Evolutionary conservation across 1,140 invertebrate species (phyloP).

Genomic region (Oscheius sp.): DNA sequence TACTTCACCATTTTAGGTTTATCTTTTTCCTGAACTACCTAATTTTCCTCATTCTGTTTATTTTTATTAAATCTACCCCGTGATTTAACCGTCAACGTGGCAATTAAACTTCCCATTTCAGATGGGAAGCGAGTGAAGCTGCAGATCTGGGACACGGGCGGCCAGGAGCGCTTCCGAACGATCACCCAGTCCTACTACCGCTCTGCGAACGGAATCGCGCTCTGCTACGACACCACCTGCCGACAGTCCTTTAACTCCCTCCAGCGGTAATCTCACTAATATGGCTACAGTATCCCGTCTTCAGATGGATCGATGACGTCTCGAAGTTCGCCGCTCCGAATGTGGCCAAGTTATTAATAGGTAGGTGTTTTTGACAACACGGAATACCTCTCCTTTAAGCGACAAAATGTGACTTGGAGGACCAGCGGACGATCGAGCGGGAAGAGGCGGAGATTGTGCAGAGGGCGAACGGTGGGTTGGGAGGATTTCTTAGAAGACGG

Average conservation of each 20-base stretch:
- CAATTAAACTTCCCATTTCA: constrained; percentile 4
- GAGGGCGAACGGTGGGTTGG: constrained; percentile 27
- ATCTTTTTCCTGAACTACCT: no score
- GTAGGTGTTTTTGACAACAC: constrained; percentile 64
- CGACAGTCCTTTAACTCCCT: constrained; percentile 74
- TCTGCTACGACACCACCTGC: constrained; percentile 91
- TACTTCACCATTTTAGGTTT: no score
- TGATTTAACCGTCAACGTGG: no score
- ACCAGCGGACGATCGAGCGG: constrained; percentile 13
- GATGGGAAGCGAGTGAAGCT: constrained; percentile 87
- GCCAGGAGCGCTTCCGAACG: constrained; percentile 78
- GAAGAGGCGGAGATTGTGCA: constrained; percentile 33
- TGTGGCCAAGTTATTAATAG: constrained; percentile 82
- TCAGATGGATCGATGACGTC: constrained; percentile 91
- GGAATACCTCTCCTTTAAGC: constrained; percentile 37
- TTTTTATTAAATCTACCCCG: no score
- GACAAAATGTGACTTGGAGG: constrained; percentile 25
- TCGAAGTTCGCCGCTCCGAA: constrained; percentile 83
- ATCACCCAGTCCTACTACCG: constrained; percentile 69
- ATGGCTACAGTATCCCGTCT: constrained; percentile 67
- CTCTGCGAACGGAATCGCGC: constrained; percentile 68
- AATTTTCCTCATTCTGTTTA: neutral
- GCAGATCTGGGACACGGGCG: constrained; percentile 92
- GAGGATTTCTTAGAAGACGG: no score
- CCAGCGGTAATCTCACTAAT: constrained; percentile 15